phyloP scores from a whole-genome alignment of 2,113 vertebrate species.

The Ellobius talpinus region DNA sequence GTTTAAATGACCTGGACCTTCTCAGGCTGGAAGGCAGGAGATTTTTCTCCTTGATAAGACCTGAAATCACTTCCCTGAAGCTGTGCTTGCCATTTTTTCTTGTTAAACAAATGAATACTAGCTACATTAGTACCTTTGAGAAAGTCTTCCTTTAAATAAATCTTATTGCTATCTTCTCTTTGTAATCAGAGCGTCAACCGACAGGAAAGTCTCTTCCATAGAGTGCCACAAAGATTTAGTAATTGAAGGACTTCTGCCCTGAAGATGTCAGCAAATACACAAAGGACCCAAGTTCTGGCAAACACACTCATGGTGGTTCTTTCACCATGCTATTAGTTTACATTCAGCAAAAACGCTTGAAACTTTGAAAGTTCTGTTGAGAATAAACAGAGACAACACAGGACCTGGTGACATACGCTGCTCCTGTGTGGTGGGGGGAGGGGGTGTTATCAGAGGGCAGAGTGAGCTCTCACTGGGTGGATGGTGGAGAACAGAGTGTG shows the following conservation, averaged over 20 bases:
- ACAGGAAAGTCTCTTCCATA: neutral
- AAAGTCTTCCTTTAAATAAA: neutral
- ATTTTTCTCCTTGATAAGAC: neutral
- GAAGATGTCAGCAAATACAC: conserved; percentile 12
- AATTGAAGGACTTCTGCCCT: neutral
- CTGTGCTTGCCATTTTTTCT: neutral
- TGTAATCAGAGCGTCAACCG: neutral
- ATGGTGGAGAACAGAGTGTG: neutral
- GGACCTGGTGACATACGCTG: neutral
- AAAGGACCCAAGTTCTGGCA: neutral
- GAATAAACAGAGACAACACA: neutral
- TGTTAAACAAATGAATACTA: neutral
- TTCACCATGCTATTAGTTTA: neutral
- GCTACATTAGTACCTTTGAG: neutral
- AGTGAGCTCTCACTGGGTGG: neutral
- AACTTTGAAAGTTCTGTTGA: neutral
- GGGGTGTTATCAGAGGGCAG: neutral
- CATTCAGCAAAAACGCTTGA: conserved; percentile 14
- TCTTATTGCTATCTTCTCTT: neutral
- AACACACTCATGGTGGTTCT: neutral
- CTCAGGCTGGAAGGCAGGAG: neutral
- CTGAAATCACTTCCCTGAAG: neutral
- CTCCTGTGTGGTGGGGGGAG: neutral
- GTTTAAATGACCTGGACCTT: neutral
- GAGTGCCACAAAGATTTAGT: neutral